Percentiles rank a stretch among this genome's conserved stretches.
These are phyloP conservation scores for Eidolon dupreanum DNA, from an alignment of 2,797 vertebrate species.

Conservation along the genomic window DNA sequence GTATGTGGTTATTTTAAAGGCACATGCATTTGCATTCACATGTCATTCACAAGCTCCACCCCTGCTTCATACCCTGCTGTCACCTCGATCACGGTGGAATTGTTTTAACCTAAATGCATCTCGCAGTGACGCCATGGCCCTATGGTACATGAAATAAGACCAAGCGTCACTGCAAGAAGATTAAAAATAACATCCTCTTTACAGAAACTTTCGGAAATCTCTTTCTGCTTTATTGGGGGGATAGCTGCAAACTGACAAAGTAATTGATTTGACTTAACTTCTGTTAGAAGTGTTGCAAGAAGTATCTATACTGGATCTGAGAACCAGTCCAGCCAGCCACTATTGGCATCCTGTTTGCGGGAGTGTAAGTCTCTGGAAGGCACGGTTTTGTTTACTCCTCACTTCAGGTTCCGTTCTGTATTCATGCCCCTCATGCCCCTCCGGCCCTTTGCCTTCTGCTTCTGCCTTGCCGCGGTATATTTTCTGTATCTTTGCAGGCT, in stretches of 20 bases:
- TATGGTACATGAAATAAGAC: background rate
- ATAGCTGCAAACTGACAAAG: background rate
- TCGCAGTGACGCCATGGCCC: background rate
- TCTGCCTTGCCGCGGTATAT: background rate
- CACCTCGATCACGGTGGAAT: background rate
- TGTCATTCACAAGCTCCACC: background rate
- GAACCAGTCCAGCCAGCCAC: background rate
- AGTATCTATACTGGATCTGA: background rate
- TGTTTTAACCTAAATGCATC: slow-evolving; percentile 28
- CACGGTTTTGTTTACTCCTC: background rate
- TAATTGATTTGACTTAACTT: background rate
- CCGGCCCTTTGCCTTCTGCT: background rate
- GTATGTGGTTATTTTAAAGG: background rate
- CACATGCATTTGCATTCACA: background rate
- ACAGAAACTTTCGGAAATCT: background rate
- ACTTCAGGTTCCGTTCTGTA: background rate
- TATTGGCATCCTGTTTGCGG: background rate
- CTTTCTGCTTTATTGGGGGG: background rate
- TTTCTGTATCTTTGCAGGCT: slow-evolving; percentile 10
- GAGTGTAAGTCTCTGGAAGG: background rate
- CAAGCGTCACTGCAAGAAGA: background rate
- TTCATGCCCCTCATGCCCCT: background rate
- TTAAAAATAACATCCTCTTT: background rate
- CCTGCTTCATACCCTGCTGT: background rate
- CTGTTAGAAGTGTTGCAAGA: background rate